Percentiles rank a stretch among this genome's conserved stretches.
phyloP scores from a whole-genome alignment of 2,797 vertebrate genomes.

The Phalanger gymnotis region DNA sequence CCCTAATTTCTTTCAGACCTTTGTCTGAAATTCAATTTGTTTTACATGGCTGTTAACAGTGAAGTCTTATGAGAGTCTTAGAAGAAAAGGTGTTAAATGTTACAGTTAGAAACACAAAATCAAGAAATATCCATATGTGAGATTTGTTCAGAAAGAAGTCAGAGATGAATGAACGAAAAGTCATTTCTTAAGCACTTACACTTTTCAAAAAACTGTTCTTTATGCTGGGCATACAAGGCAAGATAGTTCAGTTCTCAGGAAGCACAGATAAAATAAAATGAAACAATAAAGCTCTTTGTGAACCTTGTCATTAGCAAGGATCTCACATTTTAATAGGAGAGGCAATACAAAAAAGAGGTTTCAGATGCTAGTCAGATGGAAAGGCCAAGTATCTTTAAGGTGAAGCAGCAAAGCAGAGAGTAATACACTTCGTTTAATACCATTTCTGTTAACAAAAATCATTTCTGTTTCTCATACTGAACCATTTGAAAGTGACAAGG shows the following conservation, averaged over 20 bases:
- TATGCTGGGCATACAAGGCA: neutral
- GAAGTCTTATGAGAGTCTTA: neutral
- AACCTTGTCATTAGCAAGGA: neutral
- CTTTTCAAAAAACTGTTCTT: neutral
- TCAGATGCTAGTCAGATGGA: neutral
- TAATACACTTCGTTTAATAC: neutral
- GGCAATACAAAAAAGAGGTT: neutral
- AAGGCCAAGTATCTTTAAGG: neutral
- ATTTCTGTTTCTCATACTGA: neutral
- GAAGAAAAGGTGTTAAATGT: constrained; percentile 25
- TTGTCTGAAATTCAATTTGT: neutral
- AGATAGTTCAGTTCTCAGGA: neutral
- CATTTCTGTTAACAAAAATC: neutral
- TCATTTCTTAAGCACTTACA: neutral
- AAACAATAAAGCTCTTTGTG: neutral
- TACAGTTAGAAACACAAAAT: constrained; percentile 33
- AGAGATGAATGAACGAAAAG: neutral
- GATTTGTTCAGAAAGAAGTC: constrained; percentile 37
- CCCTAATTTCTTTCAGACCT: constrained; percentile 19
- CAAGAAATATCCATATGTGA: neutral
- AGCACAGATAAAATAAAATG: neutral
- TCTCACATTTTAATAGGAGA: neutral
- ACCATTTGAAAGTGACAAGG: neutral
- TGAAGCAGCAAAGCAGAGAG: neutral
- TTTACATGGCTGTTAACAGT: neutral